Evolutionary conservation across 2,797 vertebrate genomes (phyloP).

Genomic region (Urocyon cinereoargenteus): DNA sequence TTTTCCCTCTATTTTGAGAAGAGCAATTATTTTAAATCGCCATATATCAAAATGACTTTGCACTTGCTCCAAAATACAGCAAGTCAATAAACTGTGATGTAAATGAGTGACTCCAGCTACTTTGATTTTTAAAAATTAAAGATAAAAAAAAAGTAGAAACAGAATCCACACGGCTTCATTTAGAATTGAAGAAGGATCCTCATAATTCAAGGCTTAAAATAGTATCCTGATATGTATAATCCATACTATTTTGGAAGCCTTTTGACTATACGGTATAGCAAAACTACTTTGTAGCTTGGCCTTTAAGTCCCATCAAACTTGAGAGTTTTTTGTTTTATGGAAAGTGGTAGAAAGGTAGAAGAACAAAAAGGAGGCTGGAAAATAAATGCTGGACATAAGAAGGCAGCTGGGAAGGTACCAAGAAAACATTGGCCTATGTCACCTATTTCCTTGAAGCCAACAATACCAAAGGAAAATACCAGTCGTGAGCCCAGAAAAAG

Average conservation of each 20-base stretch:
- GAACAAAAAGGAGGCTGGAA: not conserved
- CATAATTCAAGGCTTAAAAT: not conserved
- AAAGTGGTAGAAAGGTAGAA: not conserved
- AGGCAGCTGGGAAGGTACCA: not conserved
- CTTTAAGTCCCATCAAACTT: not conserved
- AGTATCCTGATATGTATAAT: not conserved
- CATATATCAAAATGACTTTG: conserved; percentile 79
- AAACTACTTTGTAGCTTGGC: conserved; percentile 8
- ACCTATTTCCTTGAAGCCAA: not conserved
- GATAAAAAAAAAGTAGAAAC: not conserved
- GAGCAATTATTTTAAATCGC: conserved; percentile 86
- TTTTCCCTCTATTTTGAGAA: conserved; percentile 79
- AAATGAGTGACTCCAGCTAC: conserved; percentile 79
- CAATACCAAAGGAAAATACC: not conserved
- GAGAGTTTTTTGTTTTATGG: not conserved
- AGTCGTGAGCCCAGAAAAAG: not conserved
- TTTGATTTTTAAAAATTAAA: conserved; percentile 66
- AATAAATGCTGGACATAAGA: not conserved
- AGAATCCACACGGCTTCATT: not conserved
- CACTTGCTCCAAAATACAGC: conserved; percentile 78
- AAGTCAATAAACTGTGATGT: conserved; percentile 66
- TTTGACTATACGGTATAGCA: not conserved
- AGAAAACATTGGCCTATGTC: not conserved
- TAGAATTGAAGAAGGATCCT: not conserved
- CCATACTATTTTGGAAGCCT: not conserved